These are phyloP conservation scores for Lathamus discolor DNA, from an alignment of 2,113 vertebrate species.

Conservation along the genomic window DNA sequence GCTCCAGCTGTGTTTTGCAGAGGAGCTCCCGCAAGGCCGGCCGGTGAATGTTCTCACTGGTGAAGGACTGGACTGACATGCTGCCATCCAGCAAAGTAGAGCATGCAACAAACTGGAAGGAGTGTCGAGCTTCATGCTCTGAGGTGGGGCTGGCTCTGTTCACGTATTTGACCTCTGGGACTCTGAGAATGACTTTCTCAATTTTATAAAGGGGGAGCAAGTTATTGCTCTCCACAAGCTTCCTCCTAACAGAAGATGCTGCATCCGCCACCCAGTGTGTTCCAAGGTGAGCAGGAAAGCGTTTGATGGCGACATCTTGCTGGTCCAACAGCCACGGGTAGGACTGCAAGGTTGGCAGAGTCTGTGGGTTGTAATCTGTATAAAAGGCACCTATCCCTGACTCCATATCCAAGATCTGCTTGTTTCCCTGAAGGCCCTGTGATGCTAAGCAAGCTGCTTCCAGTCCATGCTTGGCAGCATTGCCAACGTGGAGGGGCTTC, in stretches of 20 bases:
- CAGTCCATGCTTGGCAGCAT: constrained; percentile 83
- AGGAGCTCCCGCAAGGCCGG: constrained; percentile 77
- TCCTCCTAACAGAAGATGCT: constrained; percentile 71
- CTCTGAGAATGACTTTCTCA: constrained; percentile 74
- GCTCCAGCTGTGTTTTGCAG: constrained; percentile 77
- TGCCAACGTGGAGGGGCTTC: constrained; percentile 91
- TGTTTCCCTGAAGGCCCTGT: constrained; percentile 85
- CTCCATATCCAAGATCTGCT: constrained; percentile 80
- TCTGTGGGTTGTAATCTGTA: constrained; percentile 80
- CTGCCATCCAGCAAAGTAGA: constrained; percentile 80
- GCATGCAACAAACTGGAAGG: constrained; percentile 90
- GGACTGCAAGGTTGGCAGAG: constrained; percentile 60
- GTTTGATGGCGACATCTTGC: constrained; percentile 90
- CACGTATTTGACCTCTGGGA: constrained; percentile 86
- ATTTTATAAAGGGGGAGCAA: constrained; percentile 70
- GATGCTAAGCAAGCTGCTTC: constrained; percentile 87
- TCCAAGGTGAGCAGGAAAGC: constrained; percentile 88
- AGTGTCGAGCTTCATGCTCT: constrained; percentile 91
- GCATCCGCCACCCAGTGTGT: constrained; percentile 94
- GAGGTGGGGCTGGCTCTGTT: constrained; percentile 82
- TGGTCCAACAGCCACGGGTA: constrained; percentile 86
- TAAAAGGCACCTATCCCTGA: constrained; percentile 90
- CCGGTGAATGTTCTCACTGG: constrained; percentile 60
- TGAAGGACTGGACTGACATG: constrained; percentile 78
- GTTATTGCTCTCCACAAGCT: constrained; percentile 54